These are phyloP conservation scores for Xanthorhoe designata DNA, from an alignment of 2,888 invertebrate species.

Conservation along the genomic window DNA sequence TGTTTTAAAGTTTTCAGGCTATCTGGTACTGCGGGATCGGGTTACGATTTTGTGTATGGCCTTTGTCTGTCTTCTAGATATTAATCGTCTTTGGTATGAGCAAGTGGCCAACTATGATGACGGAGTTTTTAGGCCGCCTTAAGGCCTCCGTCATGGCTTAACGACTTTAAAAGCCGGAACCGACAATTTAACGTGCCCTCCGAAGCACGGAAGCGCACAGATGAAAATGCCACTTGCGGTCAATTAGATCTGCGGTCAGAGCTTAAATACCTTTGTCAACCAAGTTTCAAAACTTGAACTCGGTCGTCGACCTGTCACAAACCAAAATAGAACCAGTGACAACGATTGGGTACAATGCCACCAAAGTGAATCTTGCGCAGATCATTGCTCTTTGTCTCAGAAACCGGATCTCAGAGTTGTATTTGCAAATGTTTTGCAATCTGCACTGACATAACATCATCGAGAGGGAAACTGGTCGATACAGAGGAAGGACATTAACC, in stretches of 20 bases:
- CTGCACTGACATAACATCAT: conserved; percentile 39
- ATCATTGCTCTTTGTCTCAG: conserved; percentile 35
- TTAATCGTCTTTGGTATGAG: too few species aligned
- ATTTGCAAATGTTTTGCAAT: conserved; percentile 26
- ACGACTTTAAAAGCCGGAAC: too few species aligned
- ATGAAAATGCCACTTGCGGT: too few species aligned
- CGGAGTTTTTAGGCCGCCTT: too few species aligned
- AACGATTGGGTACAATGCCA: conserved; percentile 13
- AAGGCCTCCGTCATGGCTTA: too few species aligned
- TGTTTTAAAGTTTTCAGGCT: too few species aligned
- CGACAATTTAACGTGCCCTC: too few species aligned
- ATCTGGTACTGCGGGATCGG: too few species aligned
- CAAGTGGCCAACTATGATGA: too few species aligned
- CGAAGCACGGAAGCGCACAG: too few species aligned
- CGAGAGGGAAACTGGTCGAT: conserved; percentile 39
- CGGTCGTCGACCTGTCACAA: background rate
- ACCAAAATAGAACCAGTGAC: conserved; percentile 1
- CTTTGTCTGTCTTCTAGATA: too few species aligned
- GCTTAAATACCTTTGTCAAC: background rate
- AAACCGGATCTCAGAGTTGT: conserved; percentile 33
- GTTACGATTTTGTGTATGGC: too few species aligned
- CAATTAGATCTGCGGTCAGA: background rate
- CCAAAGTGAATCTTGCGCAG: conserved; percentile 21
- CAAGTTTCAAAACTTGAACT: background rate
- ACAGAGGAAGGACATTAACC: conserved; percentile 53